Percentiles rank a stretch among this genome's conserved stretches.
Conservation (phyloP, 2,888 invertebrate species). For the Loripinus fragilis region DNA sequence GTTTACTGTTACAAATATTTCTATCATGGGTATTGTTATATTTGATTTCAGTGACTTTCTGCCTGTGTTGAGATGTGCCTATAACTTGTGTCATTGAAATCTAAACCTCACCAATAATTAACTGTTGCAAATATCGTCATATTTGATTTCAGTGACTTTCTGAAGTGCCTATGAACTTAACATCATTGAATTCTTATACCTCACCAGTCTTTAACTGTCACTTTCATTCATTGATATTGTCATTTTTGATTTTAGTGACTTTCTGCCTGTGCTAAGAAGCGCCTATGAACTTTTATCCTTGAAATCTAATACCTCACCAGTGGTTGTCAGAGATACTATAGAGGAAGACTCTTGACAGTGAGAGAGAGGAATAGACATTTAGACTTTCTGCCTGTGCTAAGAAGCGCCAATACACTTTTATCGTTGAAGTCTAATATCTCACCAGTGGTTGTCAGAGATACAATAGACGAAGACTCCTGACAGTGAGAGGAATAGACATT, state of each 20-base stretch:
- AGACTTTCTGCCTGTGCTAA: conserved; percentile 36
- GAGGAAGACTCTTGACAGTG: conserved; percentile 45
- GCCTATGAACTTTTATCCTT: conserved; percentile 62
- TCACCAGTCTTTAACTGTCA: too few species aligned
- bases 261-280: conserved; percentile 54
- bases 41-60: conserved; percentile 64
- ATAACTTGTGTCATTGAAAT: conserved; percentile 60
- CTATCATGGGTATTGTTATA: background rate
- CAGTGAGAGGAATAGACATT: background rate
- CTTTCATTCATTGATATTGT: background rate
- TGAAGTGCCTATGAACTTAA: conserved; percentile 59
- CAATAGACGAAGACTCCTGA: conserved; percentile 54
- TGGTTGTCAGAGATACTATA: conserved; percentile 66
- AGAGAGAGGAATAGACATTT: background rate
- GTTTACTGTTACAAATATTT: too few species aligned
- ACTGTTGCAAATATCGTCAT: background rate
- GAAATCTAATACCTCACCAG: conserved; percentile 55
- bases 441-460: conserved; percentile 67
- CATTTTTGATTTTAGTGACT: conserved; percentile 62
- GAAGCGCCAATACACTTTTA: conserved; percentile 63
- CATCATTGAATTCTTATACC: conserved; percentile 52
- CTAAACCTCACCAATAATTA: conserved; percentile 61
- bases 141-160: conserved; percentile 49
- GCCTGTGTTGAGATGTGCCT: conserved; percentile 54
- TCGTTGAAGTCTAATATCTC: conserved; percentile 47